Evolutionary conservation across 2,888 invertebrate genomes (phyloP).

Genomic region (Scotopteryx bipunctaria): DNA sequence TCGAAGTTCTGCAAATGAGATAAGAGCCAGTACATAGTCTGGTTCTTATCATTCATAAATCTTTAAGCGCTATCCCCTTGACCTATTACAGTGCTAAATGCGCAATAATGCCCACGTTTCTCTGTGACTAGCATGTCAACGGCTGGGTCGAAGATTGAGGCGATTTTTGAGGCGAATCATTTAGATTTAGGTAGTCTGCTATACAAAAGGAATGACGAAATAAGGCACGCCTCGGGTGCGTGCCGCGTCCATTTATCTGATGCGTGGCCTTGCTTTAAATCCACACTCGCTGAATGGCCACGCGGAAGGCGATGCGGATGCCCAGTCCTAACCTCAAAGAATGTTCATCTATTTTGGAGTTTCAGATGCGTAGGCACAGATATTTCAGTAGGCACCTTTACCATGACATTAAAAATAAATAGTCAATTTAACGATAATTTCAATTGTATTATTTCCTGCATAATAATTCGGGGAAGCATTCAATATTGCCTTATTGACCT

Average conservation of each 20-base stretch:
- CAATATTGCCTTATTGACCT: slow-evolving; percentile 13
- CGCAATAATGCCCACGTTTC: slow-evolving; percentile 45
- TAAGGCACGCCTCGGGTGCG: slow-evolving; percentile 49
- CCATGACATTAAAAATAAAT: no score
- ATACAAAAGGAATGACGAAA: slow-evolving; percentile 32
- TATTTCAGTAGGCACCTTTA: no score
- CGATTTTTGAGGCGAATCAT: slow-evolving; percentile 43
- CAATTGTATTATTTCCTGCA: neutral
- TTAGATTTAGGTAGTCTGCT: slow-evolving; percentile 43
- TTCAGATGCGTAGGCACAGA: neutral
- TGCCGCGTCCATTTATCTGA: slow-evolving; percentile 51
- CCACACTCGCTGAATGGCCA: slow-evolving; percentile 51
- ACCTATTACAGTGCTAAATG: slow-evolving; percentile 63
- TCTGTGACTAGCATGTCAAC: slow-evolving; percentile 8
- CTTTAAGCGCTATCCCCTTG: slow-evolving; percentile 58
- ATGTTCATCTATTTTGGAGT: slow-evolving; percentile 18
- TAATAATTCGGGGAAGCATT: slow-evolving; percentile 15
- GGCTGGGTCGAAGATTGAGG: slow-evolving; percentile 31
- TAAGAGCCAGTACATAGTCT: slow-evolving; percentile 51
- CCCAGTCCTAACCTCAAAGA: slow-evolving; percentile 33
- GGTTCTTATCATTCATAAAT: slow-evolving; percentile 49
- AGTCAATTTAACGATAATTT: neutral
- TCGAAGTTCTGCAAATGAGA: slow-evolving; percentile 44
- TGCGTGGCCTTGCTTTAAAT: slow-evolving; percentile 58
- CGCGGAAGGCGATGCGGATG: slow-evolving; percentile 54